Conservation (phyloP, 2,888 invertebrate genomes). For the Coelopa pilipes region DNA sequence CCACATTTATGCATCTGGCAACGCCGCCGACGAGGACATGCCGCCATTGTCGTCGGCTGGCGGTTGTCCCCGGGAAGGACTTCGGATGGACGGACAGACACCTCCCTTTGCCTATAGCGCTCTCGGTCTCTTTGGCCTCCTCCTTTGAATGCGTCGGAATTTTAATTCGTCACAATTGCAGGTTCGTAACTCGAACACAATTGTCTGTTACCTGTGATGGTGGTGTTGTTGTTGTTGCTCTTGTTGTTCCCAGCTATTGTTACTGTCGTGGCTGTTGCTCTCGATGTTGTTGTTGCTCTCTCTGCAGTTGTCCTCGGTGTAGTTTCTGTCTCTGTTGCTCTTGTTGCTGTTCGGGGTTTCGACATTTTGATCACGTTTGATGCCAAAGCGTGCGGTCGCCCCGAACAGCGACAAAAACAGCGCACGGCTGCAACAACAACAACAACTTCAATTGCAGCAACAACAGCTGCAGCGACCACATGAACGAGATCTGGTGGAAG, state of each 20-base stretch:
- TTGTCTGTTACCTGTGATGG: background rate
- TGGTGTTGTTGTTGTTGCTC: background rate
- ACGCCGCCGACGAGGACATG: constrained; percentile 7
- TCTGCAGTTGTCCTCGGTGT: too few relatives aligned
- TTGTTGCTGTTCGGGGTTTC: background rate
- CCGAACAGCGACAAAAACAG: too few relatives aligned
- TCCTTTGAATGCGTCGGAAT: constrained; percentile 22
- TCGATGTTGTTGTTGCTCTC: too few relatives aligned
- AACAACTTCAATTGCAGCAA: too few relatives aligned
- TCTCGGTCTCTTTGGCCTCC: too few relatives aligned
- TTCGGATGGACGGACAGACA: background rate
- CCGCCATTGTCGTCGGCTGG: too few relatives aligned
- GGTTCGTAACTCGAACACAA: constrained; percentile 12
- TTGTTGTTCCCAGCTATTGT: background rate
- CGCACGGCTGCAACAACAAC: too few relatives aligned
- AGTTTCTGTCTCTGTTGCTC: background rate
- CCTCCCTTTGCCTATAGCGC: too few relatives aligned
- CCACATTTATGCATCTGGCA: constrained; percentile 30
- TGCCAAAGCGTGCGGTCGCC: background rate
- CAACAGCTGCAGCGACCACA: background rate
- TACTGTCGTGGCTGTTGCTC: background rate
- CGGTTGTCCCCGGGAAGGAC: too few relatives aligned
- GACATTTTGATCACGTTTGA: constrained; percentile 28
- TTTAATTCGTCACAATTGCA: constrained; percentile 33
- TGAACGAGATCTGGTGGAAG: constrained; percentile 8